phyloP scores from a whole-genome alignment of 2,113 vertebrate genomes.

The Dicaeum eximium region DNA sequence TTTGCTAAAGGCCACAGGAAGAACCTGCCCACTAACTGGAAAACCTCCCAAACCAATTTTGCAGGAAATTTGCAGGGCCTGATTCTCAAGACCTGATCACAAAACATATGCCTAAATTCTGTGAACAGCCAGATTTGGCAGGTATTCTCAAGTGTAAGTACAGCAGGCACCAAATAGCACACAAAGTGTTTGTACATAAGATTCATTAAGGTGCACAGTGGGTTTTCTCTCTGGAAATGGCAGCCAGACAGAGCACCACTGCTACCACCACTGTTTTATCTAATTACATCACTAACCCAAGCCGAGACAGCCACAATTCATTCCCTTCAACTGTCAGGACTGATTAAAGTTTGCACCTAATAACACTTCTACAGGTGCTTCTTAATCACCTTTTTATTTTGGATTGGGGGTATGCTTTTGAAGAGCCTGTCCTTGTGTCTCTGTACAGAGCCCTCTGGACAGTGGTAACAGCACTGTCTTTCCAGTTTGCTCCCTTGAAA shows the following conservation, averaged over 20 bases:
- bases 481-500: neutral
- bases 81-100: neutral
- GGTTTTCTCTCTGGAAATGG: neutral
- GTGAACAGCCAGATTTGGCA: neutral
- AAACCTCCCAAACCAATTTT: neutral
- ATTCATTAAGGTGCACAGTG: neutral
- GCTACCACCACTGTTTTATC: neutral
- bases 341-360: neutral
- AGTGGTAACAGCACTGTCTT: neutral
- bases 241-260: neutral
- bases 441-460: neutral
- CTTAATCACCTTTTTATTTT: neutral
- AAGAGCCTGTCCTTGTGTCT: neutral
- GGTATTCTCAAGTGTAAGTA: neutral
- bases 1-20: neutral
- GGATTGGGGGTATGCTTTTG: neutral
- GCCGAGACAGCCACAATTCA: neutral
- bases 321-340: neutral
- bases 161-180: neutral
- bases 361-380: neutral
- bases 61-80: neutral
- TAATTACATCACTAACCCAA: slow-evolving; percentile 4
- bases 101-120: neutral
- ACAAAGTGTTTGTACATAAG: neutral
- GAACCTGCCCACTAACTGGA: neutral